Conservation (phyloP, 2,797 vertebrate species). For the Ctenosaura bakeri region DNA sequence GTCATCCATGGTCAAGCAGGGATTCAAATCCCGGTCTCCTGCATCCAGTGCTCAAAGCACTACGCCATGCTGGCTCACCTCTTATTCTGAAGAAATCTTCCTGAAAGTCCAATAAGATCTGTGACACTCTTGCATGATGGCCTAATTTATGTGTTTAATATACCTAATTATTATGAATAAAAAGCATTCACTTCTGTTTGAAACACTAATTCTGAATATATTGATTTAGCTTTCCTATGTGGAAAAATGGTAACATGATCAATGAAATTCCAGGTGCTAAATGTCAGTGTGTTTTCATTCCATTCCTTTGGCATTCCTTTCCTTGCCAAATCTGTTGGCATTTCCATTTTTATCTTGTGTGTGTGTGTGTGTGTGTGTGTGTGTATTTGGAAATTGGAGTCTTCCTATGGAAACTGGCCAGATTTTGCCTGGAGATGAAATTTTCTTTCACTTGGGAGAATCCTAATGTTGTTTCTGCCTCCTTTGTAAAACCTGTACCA, state of each 20-base stretch:
- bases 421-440: neutral
- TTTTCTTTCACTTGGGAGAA: neutral
- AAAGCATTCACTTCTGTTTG: neutral
- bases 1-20: no score
- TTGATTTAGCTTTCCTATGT: neutral
- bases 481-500: neutral
- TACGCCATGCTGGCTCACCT: no score
- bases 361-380: neutral
- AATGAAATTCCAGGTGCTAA: neutral
- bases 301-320: no score
- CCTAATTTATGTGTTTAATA: neutral
- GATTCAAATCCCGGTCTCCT: no score
- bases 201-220: neutral
- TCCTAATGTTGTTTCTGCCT: neutral
- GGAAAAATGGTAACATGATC: neutral
- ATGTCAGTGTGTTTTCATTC: constrained; percentile 9
- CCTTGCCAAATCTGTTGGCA: no score
- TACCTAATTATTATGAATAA: neutral
- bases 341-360: constrained; percentile 1
- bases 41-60: no score
- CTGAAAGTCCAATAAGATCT: neutral
- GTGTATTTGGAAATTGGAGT: neutral
- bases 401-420: neutral
- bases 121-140: neutral
- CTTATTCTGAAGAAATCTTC: neutral